Percentiles rank a stretch among this genome's conserved stretches.
phyloP scores from a whole-genome alignment of 2,113 vertebrate genomes.

The Megaceryle maxima region DNA sequence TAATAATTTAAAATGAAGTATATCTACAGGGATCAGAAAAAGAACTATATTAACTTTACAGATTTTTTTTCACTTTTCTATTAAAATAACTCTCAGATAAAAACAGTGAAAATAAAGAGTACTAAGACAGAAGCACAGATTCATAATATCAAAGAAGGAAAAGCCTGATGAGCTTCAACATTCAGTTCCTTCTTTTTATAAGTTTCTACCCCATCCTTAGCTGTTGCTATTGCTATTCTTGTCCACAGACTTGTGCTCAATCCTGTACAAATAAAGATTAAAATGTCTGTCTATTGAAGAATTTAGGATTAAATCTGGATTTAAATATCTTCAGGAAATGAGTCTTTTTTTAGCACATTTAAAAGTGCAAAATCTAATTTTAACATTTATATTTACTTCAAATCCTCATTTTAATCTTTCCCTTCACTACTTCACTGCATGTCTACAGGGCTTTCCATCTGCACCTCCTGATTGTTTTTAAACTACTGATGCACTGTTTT shows the following conservation, averaged over 20 bases:
- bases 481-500: not conserved
- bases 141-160: not conserved
- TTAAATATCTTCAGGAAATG: not conserved
- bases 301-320: not conserved
- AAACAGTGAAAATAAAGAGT: not conserved
- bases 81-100: not conserved
- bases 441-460: not conserved
- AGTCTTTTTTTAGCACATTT: not conserved
- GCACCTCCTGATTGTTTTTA: not conserved
- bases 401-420: not conserved
- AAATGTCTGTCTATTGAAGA: not conserved
- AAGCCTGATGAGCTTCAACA: not conserved
- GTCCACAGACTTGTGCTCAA: not conserved
- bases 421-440: not conserved
- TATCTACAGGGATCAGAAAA: not conserved
- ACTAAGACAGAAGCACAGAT: not conserved
- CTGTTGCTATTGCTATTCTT: not conserved
- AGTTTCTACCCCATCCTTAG: not conserved
- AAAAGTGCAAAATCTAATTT: not conserved
- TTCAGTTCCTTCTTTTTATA: not conserved
- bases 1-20: not conserved
- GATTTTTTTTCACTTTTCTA: not conserved
- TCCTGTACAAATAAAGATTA: not conserved
- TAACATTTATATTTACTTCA: not conserved
- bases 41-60: not conserved